A percentile compares a stretch with the other conserved stretches of the same genome.
phyloP scores from a whole-genome alignment of 2,888 invertebrate genomes.

The Leucophenga maculata region DNA sequence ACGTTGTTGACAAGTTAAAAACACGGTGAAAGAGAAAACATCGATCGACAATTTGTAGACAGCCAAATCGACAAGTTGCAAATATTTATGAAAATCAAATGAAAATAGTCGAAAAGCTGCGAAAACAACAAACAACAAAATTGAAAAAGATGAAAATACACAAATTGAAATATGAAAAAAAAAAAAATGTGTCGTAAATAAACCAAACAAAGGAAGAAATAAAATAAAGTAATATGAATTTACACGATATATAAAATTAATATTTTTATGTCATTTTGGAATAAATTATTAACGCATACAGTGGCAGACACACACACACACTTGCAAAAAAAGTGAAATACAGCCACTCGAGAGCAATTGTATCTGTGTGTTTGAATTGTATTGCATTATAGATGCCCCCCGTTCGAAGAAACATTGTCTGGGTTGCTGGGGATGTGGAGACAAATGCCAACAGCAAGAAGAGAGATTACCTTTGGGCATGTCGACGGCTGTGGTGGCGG shows the following conservation, averaged over 20 bases:
- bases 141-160: slow-evolving; percentile 2
- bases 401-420: neutral
- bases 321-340: slow-evolving; percentile 4
- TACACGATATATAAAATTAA: slow-evolving; percentile 27
- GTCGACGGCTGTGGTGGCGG: slow-evolving; percentile 11
- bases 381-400: neutral
- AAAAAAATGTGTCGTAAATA: slow-evolving; percentile 19
- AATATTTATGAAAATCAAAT: slow-evolving; percentile 6
- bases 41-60: neutral
- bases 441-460: neutral
- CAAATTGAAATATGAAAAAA: slow-evolving; percentile 27
- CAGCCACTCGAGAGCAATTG: slow-evolving; percentile 10
- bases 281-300: slow-evolving; percentile 25
- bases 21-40: neutral
- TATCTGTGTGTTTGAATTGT: slow-evolving; percentile 3
- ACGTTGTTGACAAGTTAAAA: slow-evolving; percentile 19
- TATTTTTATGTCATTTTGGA: slow-evolving; percentile 14
- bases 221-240: slow-evolving; percentile 40
- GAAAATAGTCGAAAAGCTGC: slow-evolving; percentile 34
- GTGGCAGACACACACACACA: neutral
- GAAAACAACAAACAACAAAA: slow-evolving; percentile 26
- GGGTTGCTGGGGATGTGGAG: neutral
- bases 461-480: slow-evolving; percentile 15
- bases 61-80: neutral
- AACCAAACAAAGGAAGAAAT: slow-evolving; percentile 7